Percentiles rank a stretch among this genome's conserved stretches.
These are phyloP conservation scores for Crenuchus spilurus DNA, from an alignment of 2,797 vertebrate species.

Conservation along the genomic window DNA sequence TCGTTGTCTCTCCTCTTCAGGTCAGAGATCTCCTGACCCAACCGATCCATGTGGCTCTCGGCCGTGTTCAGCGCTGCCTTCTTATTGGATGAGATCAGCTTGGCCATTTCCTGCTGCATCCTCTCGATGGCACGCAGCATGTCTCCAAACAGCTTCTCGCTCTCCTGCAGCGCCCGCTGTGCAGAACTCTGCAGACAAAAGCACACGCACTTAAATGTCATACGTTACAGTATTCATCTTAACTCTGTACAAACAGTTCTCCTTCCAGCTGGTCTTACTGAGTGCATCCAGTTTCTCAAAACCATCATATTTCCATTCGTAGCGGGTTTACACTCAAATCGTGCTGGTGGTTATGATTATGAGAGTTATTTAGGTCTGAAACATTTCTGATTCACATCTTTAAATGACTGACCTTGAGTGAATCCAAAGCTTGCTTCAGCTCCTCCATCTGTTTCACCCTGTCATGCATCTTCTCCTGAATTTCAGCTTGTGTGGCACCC, in stretches of 20 bases:
- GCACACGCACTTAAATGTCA: background rate
- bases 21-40: constrained; percentile 78
- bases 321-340: too few species aligned
- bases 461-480: constrained; percentile 84
- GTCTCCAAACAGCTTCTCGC: constrained; percentile 81
- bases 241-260: too few species aligned
- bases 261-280: too few species aligned
- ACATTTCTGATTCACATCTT: background rate
- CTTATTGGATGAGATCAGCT: constrained; percentile 81
- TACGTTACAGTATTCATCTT: constrained; percentile 19
- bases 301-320: too few species aligned
- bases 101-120: constrained; percentile 83
- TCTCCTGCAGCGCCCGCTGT: constrained; percentile 79
- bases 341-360: background rate
- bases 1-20: constrained; percentile 80
- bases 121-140: constrained; percentile 83
- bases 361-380: background rate
- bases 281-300: too few species aligned
- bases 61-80: constrained; percentile 77
- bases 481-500: constrained; percentile 82
- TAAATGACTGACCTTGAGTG: constrained; percentile 74
- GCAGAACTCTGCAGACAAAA: constrained; percentile 73
- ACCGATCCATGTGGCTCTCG: constrained; percentile 79
- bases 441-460: constrained; percentile 84
- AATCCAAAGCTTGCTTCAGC: constrained; percentile 80